Evolutionary conservation across 2,113 vertebrate species (phyloP).

Genomic region (Seriola aureovittata): DNA sequence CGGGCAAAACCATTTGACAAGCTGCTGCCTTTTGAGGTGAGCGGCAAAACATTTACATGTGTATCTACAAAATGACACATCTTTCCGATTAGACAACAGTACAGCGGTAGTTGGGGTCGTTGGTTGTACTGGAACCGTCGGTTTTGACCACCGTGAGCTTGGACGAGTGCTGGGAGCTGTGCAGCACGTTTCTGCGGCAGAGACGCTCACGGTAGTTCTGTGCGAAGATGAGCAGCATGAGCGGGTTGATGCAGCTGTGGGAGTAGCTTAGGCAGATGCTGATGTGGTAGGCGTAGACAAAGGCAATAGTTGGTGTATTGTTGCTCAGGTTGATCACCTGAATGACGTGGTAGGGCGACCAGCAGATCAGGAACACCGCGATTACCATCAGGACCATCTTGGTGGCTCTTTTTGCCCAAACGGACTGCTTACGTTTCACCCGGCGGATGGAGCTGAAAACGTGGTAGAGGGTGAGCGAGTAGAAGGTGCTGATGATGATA

Average conservation of each 20-base stretch:
- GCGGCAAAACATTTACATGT: slow-evolving; percentile 6
- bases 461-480: slow-evolving; percentile 87
- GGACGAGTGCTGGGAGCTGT: slow-evolving; percentile 76
- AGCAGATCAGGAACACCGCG: slow-evolving; percentile 85
- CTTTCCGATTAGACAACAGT: slow-evolving; percentile 71
- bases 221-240: slow-evolving; percentile 87
- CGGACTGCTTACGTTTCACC: slow-evolving; percentile 85
- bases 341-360: slow-evolving; percentile 89
- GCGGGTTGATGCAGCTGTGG: slow-evolving; percentile 89
- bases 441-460: slow-evolving; percentile 87
- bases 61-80: too few relatives aligned
- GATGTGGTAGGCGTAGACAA: slow-evolving; percentile 86
- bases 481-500: slow-evolving; percentile 88
- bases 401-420: slow-evolving; percentile 85
- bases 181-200: slow-evolving; percentile 63
- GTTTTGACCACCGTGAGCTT: slow-evolving; percentile 82
- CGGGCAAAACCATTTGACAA: neutral
- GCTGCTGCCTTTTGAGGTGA: neutral
- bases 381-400: slow-evolving; percentile 89
- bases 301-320: slow-evolving; percentile 76
- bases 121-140: slow-evolving; percentile 72
- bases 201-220: slow-evolving; percentile 87
- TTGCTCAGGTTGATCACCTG: slow-evolving; percentile 87
- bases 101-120: slow-evolving; percentile 70
- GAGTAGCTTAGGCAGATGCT: slow-evolving; percentile 89